Conservation (phyloP, 2,888 invertebrate species). For the Drosophila acutilabella region DNA sequence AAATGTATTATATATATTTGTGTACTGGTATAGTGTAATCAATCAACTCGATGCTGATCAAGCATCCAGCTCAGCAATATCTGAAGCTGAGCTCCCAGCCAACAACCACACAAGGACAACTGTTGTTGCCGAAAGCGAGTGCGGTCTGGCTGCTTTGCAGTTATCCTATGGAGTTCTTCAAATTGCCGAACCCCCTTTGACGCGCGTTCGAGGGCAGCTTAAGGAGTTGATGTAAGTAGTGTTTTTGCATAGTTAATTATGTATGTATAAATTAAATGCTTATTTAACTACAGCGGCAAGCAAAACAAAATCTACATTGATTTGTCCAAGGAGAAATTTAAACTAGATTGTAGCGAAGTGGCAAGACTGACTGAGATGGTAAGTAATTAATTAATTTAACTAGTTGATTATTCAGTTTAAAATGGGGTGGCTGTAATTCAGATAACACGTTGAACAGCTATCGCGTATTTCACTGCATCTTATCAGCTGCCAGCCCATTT, state of each 20-base stretch:
- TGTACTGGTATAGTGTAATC: slow-evolving; percentile 46
- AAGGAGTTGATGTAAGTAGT: slow-evolving; percentile 81
- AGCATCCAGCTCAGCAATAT: neutral
- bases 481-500: slow-evolving; percentile 7
- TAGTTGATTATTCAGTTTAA: neutral
- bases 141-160: slow-evolving; percentile 72
- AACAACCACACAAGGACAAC: slow-evolving; percentile 24
- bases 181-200: slow-evolving; percentile 80
- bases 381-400: slow-evolving; percentile 26
- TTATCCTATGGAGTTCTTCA: slow-evolving; percentile 79
- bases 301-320: slow-evolving; percentile 84
- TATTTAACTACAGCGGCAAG: slow-evolving; percentile 71
- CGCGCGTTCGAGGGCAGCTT: slow-evolving; percentile 75
- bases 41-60: slow-evolving; percentile 46
- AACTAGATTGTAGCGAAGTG: slow-evolving; percentile 82
- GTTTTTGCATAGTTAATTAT: neutral
- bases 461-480: neutral
- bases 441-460: neutral
- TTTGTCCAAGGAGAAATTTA: slow-evolving; percentile 82
- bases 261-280: neutral
- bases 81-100: slow-evolving; percentile 8
- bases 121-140: slow-evolving; percentile 22
- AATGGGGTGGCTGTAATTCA: neutral
- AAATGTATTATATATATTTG: neutral
- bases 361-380: slow-evolving; percentile 82